Evolutionary conservation across 2,797 vertebrate genomes (phyloP).

Genomic region (Antennarius maculatus): DNA sequence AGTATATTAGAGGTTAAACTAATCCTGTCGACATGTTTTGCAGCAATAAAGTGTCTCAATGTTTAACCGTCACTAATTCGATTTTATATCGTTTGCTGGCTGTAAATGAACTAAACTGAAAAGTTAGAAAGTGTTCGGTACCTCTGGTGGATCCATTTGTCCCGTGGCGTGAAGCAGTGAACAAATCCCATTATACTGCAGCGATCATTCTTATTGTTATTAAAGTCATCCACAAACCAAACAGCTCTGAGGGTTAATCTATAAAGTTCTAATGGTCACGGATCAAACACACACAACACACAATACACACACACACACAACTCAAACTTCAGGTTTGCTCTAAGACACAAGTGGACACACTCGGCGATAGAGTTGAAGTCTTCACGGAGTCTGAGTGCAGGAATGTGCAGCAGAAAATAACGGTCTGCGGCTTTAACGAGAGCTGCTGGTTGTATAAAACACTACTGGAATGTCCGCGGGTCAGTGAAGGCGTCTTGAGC

Average conservation of each 20-base stretch:
- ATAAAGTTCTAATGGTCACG: background rate
- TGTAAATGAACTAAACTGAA: background rate
- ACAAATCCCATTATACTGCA: background rate
- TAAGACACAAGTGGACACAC: background rate
- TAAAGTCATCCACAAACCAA: too few species aligned
- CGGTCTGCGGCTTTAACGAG: too few species aligned
- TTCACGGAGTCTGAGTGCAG: background rate
- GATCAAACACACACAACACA: background rate
- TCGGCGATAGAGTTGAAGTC: background rate
- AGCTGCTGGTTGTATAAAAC: background rate
- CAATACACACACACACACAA: background rate
- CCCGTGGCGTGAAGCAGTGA: background rate
- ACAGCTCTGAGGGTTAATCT: too few species aligned
- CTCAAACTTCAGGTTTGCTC: background rate
- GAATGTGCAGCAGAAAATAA: too few species aligned
- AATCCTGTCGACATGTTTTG: too few species aligned
- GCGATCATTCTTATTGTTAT: too few species aligned
- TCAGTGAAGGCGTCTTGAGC: constrained; percentile 24
- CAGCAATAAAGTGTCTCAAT: too few species aligned
- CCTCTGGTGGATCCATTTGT: constrained; percentile 53
- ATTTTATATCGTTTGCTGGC: background rate
- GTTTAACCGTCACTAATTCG: too few species aligned
- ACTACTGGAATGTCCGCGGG: constrained; percentile 3
- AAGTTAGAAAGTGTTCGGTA: constrained; percentile 1
- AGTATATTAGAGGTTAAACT: too few species aligned